Evolutionary conservation across 2,888 invertebrate species (phyloP), one percentile per base, ranked within the genome.

Genomic region (Ectemnius continuus): DNA sequence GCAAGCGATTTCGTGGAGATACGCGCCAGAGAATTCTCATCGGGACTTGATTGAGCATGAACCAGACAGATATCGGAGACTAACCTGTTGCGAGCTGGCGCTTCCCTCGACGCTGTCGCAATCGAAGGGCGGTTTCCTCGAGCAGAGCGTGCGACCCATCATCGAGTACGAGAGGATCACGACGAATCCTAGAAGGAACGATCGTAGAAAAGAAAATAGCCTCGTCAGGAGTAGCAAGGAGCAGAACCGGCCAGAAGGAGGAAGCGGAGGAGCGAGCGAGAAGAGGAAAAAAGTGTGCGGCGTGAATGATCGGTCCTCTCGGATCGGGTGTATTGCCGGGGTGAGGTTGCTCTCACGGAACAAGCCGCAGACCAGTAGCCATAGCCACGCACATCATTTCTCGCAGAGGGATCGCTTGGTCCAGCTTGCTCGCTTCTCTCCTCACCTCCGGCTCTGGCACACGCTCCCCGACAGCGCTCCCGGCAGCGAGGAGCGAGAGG

Each of bases 71-170:
- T 13, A n/a, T n/a, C 11, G 8, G 8, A 6, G 36, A 46, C 78
- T 67, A 63, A 94, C 94, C 93, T 94, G 95, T 89, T 94, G 94
- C 88, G 94, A 94, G 79, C 93, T 93, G 61, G 93, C 92, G 73
- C 93, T 93, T 0, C 94, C 94, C 81, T 94, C 94, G 48, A 83
- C 82, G 66, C 86, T 87, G 84, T 94, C 94, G 72, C 93, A 93
- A 87, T 95, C 95, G 82, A 94, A 94, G 0, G 95, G 94, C 1
- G 95, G 94, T 52, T 93, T 92, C 60, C 94, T 93, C 0, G 95
- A 94, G 88, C 95, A 95, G 56, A 95, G 91, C 16, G 94, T 94
- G 11, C 93, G 91, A 0, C 95, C 95, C 95, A 95, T 95, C 86
- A 94, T 93, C 0, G 93, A 93, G 86, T 95, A 95, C 13, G 94